A percentile compares a stretch with the other conserved stretches of the same genome.
Evolutionary conservation across 2,888 invertebrate species (phyloP).

Genomic region (Odontomyia ornata): DNA sequence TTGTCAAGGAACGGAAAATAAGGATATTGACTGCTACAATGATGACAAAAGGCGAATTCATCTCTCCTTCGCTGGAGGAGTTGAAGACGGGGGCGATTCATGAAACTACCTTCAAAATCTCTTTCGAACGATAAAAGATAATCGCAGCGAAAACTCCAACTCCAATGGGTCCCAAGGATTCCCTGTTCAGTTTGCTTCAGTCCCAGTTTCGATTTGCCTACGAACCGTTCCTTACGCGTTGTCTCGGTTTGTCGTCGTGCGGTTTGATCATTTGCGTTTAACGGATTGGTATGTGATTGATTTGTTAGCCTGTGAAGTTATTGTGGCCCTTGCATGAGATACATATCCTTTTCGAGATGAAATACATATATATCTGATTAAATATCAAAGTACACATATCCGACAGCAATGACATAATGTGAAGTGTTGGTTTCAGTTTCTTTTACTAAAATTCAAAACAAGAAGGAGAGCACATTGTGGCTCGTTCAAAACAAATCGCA

Average conservation of each 20-base stretch:
- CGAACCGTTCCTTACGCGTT: conserved; percentile 41
- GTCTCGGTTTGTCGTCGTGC: conserved; percentile 17
- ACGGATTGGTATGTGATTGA: background rate
- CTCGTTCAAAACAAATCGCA: too few relatives aligned
- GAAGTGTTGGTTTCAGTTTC: too few relatives aligned
- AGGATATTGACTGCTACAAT: background rate
- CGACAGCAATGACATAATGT: too few relatives aligned
- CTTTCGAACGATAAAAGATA: conserved; percentile 41
- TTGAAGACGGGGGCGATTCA: background rate
- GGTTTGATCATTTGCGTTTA: conserved; percentile 9
- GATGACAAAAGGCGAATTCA: too few relatives aligned
- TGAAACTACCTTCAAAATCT: conserved; percentile 23
- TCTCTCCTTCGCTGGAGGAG: too few relatives aligned
- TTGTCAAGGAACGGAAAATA: too few relatives aligned
- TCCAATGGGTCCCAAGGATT: conserved; percentile 35
- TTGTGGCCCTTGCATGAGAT: background rate
- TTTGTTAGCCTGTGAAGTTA: background rate
- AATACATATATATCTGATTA: too few relatives aligned
- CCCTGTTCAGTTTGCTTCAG: conserved; percentile 35
- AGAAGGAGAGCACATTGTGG: too few relatives aligned
- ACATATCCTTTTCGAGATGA: too few relatives aligned
- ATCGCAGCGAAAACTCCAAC: conserved; percentile 24
- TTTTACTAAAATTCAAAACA: too few relatives aligned
- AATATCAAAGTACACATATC: too few relatives aligned
- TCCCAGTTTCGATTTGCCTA: conserved; percentile 43